Conservation (phyloP, 1,140 invertebrate genomes). For the Drosophila sechellia region DNA sequence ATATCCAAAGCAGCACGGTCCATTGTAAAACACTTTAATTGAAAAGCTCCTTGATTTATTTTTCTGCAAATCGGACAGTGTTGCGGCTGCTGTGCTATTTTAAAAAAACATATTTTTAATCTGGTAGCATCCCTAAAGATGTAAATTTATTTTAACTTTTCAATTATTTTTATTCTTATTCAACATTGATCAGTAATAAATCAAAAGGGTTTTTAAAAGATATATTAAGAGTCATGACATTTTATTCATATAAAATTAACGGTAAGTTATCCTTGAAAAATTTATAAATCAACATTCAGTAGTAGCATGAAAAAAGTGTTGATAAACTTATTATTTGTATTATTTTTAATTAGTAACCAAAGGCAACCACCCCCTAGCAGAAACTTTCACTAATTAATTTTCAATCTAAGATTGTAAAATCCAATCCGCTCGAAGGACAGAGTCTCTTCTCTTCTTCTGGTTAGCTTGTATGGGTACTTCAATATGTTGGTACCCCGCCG, state of each 20-base stretch:
- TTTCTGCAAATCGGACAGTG: constrained; percentile 39
- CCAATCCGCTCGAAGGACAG: constrained; percentile 1
- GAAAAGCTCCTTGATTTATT: constrained; percentile 56
- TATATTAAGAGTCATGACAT: background rate
- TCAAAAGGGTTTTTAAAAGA: constrained; percentile 70
- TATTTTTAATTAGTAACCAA: background rate
- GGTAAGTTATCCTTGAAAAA: too few relatives aligned
- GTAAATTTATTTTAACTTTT: constrained; percentile 33
- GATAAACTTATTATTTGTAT: too few relatives aligned
- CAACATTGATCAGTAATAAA: constrained; percentile 62
- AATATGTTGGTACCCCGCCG: constrained; percentile 1
- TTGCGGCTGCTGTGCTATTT: constrained; percentile 35
- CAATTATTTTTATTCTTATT: constrained; percentile 34
- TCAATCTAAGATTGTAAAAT: constrained; percentile 51
- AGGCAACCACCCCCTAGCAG: background rate
- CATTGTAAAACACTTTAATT: constrained; percentile 15
- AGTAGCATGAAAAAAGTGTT: too few relatives aligned
- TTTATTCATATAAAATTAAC: background rate
- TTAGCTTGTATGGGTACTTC: background rate
- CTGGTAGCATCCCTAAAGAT: constrained; percentile 22
- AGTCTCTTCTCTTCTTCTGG: background rate
- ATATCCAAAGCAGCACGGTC: constrained; percentile 49
- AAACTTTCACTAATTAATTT: constrained; percentile 59
- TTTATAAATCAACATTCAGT: too few relatives aligned
- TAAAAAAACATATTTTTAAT: constrained; percentile 13